Percentiles rank a stretch among this genome's conserved stretches.
phyloP scores from a whole-genome alignment of 2,888 invertebrate genomes.

The Drosophila kanekoi region DNA sequence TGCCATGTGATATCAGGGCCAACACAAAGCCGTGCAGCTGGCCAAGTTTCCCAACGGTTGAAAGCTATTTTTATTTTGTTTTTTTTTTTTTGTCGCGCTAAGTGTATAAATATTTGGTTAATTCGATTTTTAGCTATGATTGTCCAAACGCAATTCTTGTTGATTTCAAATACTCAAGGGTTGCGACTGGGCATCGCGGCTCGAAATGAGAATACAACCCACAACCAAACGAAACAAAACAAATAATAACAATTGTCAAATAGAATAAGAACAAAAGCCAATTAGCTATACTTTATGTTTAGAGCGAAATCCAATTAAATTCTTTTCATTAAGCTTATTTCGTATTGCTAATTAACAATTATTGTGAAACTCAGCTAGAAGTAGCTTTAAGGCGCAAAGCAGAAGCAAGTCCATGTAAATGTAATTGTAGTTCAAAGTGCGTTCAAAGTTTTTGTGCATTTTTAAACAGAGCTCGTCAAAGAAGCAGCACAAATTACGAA shows the following conservation, averaged over 20 bases:
- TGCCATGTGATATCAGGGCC: slow-evolving; percentile 42
- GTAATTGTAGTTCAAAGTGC: slow-evolving; percentile 14
- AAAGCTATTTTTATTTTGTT: slow-evolving; percentile 31
- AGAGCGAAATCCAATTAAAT: slow-evolving; percentile 32
- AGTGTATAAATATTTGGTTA: slow-evolving; percentile 64
- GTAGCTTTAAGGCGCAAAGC: not conserved
- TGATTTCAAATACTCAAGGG: slow-evolving; percentile 84
- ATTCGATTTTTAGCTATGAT: slow-evolving; percentile 86
- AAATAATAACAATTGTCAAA: not conserved
- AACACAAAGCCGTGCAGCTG: slow-evolving; percentile 34
- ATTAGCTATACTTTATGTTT: slow-evolving; percentile 4
- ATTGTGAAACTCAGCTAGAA: slow-evolving; percentile 19
- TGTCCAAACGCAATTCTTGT: slow-evolving; percentile 86
- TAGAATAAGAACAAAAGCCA: not conserved
- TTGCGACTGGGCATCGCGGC: slow-evolving; percentile 86
- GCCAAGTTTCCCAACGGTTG: slow-evolving; percentile 36
- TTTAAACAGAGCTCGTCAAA: slow-evolving; percentile 14
- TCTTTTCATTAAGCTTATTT: slow-evolving; percentile 7
- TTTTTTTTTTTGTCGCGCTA: not conserved
- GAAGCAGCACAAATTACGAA: slow-evolving; percentile 2
- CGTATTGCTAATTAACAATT: slow-evolving; percentile 27
- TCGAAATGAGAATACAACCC: slow-evolving; percentile 84
- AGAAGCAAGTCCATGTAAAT: not conserved
- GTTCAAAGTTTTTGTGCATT: slow-evolving; percentile 3
- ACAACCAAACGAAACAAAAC: slow-evolving; percentile 37